A percentile compares a stretch with the other conserved stretches of the same genome.
phyloP scores from a whole-genome alignment of 1,140 invertebrate species.

The Drosophila lini region DNA sequence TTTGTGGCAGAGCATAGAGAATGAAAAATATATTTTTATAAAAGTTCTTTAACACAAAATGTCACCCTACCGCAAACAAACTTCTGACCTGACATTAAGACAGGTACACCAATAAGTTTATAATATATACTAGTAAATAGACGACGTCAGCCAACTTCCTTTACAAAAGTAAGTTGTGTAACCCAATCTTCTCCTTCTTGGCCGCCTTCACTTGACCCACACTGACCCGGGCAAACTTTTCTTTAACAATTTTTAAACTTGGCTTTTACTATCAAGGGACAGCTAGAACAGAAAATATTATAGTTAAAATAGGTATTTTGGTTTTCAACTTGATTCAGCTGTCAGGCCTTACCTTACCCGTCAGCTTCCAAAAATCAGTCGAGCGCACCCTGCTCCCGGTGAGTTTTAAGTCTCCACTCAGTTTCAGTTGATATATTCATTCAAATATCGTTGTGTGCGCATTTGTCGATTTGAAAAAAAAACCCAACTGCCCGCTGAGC shows the following conservation, averaged over 20 bases:
- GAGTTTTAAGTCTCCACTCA: not conserved
- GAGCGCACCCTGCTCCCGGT: not conserved
- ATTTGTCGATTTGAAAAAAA: slow-evolving; percentile 13
- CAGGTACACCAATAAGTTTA: slow-evolving; percentile 5
- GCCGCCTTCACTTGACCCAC: slow-evolving; percentile 31
- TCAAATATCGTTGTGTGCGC: slow-evolving; percentile 6
- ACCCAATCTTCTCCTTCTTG: not conserved
- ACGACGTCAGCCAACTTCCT: slow-evolving; percentile 38
- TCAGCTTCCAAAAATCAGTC: slow-evolving; percentile 11
- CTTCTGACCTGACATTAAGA: slow-evolving; percentile 1
- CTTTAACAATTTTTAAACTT: slow-evolving; percentile 26
- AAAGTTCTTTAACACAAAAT: slow-evolving; percentile 1
- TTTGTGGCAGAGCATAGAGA: not conserved
- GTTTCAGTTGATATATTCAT: slow-evolving; percentile 20
- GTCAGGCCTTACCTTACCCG: not conserved
- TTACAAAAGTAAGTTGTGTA: slow-evolving; percentile 42
- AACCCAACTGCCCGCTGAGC: not conserved
- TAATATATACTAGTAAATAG: slow-evolving; percentile 12
- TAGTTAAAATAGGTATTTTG: not conserved
- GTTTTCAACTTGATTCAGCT: not conserved
- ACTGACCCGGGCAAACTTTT: slow-evolving; percentile 38
- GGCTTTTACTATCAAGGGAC: not conserved
- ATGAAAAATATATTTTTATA: not conserved
- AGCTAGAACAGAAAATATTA: not conserved
- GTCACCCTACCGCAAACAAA: slow-evolving; percentile 5